Base-by-base conservation (phyloP, 1,140 invertebrate genomes). In the Sweltsa coloradensis region DNA sequence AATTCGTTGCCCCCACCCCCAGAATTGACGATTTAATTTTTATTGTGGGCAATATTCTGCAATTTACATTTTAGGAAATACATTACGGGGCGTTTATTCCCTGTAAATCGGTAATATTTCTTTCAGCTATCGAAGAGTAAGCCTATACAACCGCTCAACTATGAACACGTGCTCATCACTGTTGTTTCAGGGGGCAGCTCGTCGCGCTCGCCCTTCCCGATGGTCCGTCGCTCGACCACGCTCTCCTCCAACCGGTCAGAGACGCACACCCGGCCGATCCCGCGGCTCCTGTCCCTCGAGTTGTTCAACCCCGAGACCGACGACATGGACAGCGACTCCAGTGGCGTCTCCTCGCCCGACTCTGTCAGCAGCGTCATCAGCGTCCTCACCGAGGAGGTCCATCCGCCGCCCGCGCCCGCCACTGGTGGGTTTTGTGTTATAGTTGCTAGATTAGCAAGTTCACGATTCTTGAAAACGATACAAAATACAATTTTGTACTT, bases 221-320 rank as follows among this genome's bases (percentile, higher is more conserved):
- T 53, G 25, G 49, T 53, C n/a, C 49, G 51, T 3, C 41, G 51
- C 14, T 41, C 37, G 3, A 47, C 45, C 2, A 34, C 27, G 0
- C 18, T 29, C 11, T 62, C 63, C n/a, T 53, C 58, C 2, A 70
- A 71, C 13, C 65, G 69, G 51, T 41, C 66, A 3, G 71, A 75
- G 49, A 57, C 67, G 1, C 63, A 70, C 1, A 72, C 68, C 34
- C 74, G 73, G 50, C 64, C 70, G 44, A 68, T 81, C 26, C 84
- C 84, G 0, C 78, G 82, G 45, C 59, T 89, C 11, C 67, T 89
- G 45, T 83, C 83, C 2, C 63, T 90, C 41, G 89, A 91, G 60
- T 65, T 91, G 5, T 92, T 89, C 56, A 91, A 92, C 66, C 89
- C 88, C 1, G 88, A 89, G 57, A 89, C 81, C 5, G 89, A 92